phyloP scores from a whole-genome alignment of 2,797 vertebrate genomes.

The Hyperoplus immaculatus region DNA sequence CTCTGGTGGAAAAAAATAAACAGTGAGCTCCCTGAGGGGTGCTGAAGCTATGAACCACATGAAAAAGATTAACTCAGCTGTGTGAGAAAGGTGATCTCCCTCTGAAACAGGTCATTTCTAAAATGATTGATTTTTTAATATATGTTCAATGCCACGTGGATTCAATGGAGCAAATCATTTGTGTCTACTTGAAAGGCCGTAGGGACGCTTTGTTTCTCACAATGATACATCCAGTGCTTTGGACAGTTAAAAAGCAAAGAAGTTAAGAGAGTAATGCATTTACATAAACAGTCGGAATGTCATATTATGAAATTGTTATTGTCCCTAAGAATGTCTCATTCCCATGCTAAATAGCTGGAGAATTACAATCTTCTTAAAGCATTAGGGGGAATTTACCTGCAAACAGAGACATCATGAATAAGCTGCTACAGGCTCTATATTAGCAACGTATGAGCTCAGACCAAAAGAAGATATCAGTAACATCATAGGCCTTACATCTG shows the following conservation, averaged over 20 bases:
- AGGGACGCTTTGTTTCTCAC: constrained; percentile 39
- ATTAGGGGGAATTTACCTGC: background rate
- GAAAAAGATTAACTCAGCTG: constrained; percentile 70
- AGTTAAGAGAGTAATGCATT: constrained; percentile 11
- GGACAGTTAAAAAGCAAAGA: constrained; percentile 13
- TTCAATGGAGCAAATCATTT: constrained; percentile 64
- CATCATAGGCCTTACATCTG: constrained; percentile 17
- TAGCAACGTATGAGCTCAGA: constrained; percentile 12
- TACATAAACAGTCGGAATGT: constrained; percentile 30
- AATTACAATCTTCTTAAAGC: constrained; percentile 13
- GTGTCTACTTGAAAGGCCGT: constrained; percentile 46
- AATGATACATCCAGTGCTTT: constrained; percentile 38
- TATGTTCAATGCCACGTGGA: constrained; percentile 56
- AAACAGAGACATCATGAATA: constrained; percentile 4
- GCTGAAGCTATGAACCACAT: constrained; percentile 71
- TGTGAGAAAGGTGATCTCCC: constrained; percentile 51
- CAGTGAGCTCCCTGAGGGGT: constrained; percentile 53
- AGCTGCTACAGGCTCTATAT: constrained; percentile 5
- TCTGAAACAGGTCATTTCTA: constrained; percentile 44
- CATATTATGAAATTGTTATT: constrained; percentile 39
- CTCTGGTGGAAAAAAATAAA: constrained; percentile 74
- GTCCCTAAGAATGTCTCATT: background rate
- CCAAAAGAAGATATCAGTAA: constrained; percentile 18
- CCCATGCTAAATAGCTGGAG: background rate
- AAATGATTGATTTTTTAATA: constrained; percentile 65